Conservation (phyloP, 1,140 invertebrate species). For the Aphelenchoides fujianensis region DNA sequence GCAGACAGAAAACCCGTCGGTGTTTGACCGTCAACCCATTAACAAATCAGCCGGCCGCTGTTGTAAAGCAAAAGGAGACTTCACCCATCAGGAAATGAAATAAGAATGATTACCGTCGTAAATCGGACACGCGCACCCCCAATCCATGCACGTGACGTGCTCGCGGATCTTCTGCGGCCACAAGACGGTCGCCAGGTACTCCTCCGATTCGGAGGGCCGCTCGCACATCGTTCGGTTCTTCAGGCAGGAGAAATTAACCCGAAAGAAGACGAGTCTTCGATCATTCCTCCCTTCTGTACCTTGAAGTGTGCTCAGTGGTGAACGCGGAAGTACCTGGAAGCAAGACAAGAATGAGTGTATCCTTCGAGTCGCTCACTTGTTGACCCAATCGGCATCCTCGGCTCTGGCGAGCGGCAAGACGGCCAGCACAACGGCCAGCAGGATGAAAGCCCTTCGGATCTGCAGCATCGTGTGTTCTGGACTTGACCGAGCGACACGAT, state of each 20-base stretch:
- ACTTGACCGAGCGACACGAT: no score
- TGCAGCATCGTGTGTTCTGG: not conserved
- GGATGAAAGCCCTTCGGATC: not conserved
- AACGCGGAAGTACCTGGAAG: conserved; percentile 18
- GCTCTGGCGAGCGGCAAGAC: not conserved
- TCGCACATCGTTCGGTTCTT: conserved; percentile 2
- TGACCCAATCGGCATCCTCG: not conserved
- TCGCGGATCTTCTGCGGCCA: conserved; percentile 38
- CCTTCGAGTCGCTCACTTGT: not conserved
- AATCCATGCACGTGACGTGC: conserved; percentile 51
- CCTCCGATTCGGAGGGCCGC: no score
- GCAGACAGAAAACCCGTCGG: no score
- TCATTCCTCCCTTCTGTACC: not conserved
- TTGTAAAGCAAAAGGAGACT: conserved; percentile 27
- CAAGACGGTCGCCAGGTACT: conserved; percentile 22
- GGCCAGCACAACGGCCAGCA: not conserved
- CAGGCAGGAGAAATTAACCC: not conserved
- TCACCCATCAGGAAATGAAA: no score
- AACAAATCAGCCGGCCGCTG: conserved; percentile 10
- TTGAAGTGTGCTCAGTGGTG: conserved; percentile 4
- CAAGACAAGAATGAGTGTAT: not conserved
- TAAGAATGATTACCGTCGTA: conserved; percentile 43
- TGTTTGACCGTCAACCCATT: no score
- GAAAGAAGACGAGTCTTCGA: no score
- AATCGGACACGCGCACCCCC: conserved; percentile 51